Evolutionary conservation across 2,888 invertebrate genomes (phyloP), one percentile per base, ranked within the genome.

Genomic region (Pachymerium ferrugineum): DNA sequence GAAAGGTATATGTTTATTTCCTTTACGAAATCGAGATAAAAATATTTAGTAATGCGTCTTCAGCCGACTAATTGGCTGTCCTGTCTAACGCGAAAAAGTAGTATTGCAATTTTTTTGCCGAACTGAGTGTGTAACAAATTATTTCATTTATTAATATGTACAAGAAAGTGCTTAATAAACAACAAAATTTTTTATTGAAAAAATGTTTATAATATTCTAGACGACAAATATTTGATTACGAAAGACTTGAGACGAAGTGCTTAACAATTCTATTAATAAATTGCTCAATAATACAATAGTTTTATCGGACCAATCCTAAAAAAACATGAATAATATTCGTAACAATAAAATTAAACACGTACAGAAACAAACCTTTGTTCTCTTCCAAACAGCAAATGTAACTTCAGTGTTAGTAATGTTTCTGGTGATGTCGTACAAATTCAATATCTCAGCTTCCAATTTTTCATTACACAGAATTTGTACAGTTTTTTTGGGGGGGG

Each of bases 221-320:
- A 75, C 33, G 3, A 74, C 42, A 67, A 74, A 68, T 30, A 75
- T 22, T 28, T 75, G 75, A 22, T 67, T 67, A 75, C 71, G 71
- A 28, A 71, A 68, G 19, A 69, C 71, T 8, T 31, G 71, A 72
- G 25, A 74, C 16, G 70, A 35, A 16, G 25, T 25, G 16, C 74
- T 25, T 10, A 75, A 35, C 42, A 75, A 70, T 35, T 74, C 69
- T 22, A 29, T 22, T 8, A 74, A 14, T 47, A 75, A 42, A 68
- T 28, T 42, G 25, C 71, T 38, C 19, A 75, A 54, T 30, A 70
- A 12, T 12, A 19, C 12, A 19, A 62, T 19, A 19, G 16, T 62
- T 12, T 62, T 8, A 2, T 62, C 62, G 3, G 62, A 25, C 62
- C 62, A 62, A 28, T 62, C 62, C 62, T 62, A 19, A 2, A 25